Conservation (phyloP, 2,888 invertebrate genomes). For the Dysmachus trigonus region DNA sequence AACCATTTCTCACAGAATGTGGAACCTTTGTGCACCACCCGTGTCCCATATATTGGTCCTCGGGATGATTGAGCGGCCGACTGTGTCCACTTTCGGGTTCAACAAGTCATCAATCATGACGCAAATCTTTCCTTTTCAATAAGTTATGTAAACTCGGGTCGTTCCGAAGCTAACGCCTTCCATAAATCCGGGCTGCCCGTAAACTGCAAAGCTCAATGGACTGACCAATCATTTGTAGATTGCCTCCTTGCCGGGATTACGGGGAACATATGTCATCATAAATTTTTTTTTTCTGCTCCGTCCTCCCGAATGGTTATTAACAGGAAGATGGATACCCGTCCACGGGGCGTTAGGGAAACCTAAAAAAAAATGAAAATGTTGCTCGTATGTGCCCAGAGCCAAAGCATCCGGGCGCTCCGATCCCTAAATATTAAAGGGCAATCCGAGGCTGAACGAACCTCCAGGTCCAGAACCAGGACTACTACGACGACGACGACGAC, state of each 20-base stretch:
- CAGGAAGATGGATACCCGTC: slow-evolving; percentile 26
- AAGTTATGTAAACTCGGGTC: slow-evolving; percentile 27
- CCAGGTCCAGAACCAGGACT: too few species aligned
- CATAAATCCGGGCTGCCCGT: slow-evolving; percentile 15
- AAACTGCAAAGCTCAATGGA: slow-evolving; percentile 24
- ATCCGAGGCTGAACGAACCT: background rate
- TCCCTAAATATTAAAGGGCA: slow-evolving; percentile 14
- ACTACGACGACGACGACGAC: too few species aligned
- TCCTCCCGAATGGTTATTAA: slow-evolving; percentile 11
- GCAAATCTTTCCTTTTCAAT: slow-evolving; percentile 31
- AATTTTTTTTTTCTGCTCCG: slow-evolving; percentile 14
- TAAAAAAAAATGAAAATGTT: slow-evolving; percentile 21
- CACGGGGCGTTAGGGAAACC: background rate
- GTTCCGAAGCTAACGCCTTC: slow-evolving; percentile 6
- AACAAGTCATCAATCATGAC: slow-evolving; percentile 15
- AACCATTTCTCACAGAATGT: background rate
- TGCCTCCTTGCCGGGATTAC: background rate
- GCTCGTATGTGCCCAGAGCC: slow-evolving; percentile 5
- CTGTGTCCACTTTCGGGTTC: slow-evolving; percentile 4
- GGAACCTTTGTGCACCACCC: background rate
- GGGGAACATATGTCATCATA: slow-evolving; percentile 36
- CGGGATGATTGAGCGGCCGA: background rate
- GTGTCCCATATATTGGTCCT: background rate
- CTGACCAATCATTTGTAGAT: slow-evolving; percentile 29
- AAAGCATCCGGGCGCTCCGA: background rate